Evolutionary conservation across 2,797 vertebrate genomes (phyloP).

Genomic region (Coracias cyanogaster): DNA sequence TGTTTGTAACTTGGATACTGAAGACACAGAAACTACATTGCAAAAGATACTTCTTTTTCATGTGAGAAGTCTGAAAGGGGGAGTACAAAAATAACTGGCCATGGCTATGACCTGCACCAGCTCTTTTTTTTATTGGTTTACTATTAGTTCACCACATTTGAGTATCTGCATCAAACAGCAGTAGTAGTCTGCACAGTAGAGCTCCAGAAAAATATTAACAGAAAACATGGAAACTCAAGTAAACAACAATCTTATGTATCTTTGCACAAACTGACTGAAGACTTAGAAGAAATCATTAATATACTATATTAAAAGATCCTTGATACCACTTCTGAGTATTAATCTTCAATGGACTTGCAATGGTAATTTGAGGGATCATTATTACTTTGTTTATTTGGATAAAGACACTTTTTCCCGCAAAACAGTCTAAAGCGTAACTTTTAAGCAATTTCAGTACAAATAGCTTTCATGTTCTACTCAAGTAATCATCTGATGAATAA

Average conservation of each 20-base stretch:
- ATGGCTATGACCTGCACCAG: neutral
- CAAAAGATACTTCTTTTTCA: neutral
- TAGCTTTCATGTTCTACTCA: neutral
- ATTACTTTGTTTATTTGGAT: slow-evolving; percentile 52
- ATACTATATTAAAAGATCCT: neutral
- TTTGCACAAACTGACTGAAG: neutral
- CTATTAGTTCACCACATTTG: neutral
- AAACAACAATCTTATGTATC: neutral
- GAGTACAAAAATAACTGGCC: neutral
- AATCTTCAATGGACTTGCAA: neutral
- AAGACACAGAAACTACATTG: neutral
- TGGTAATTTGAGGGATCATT: slow-evolving; percentile 30
- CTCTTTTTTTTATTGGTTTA: neutral
- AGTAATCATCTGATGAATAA: slow-evolving; percentile 23
- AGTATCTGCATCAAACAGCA: neutral
- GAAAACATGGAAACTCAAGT: neutral
- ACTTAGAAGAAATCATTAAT: neutral
- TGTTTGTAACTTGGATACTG: neutral
- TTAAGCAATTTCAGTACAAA: slow-evolving; percentile 51
- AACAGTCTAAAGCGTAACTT: slow-evolving; percentile 45
- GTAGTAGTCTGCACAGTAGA: neutral
- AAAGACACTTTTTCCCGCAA: slow-evolving; percentile 49
- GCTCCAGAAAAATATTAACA: neutral
- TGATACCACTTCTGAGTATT: neutral
- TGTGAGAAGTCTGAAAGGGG: neutral